Base-by-base conservation (phyloP, 2,797 vertebrate genomes). In the Erethizon dorsatum region DNA sequence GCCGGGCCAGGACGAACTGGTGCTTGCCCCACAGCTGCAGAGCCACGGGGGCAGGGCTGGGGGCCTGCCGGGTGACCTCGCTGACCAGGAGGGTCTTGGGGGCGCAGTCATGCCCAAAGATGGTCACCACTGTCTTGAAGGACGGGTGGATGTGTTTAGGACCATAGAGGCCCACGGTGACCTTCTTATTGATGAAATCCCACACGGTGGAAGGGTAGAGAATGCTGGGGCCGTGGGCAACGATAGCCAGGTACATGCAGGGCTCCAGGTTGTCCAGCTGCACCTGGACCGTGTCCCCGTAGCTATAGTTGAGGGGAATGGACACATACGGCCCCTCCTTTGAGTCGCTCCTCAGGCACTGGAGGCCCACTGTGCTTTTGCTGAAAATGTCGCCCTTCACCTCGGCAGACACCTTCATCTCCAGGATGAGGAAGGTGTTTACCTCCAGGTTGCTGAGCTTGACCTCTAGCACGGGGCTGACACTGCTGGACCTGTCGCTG, bases 21-120 rank as follows among this genome's bases (percentile, higher is more conserved):
- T 99, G 99, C 97, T 99, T 99, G 0, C 99, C 99, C 99, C 99
- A 99, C 26, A 99, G 99, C 98, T 99, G 99, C 5, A 99, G 98
- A 0, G 99, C 99, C 3, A 99, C 99, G 0, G 99, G 99, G 0
- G 99, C 99, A 0, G 98, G 91, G 6, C 98, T 95, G n/a, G 98
- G 98, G 11, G 98, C 98, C 95, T 99, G 99, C 10, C 99, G 98
- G 0, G 99, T 99, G 59, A 99, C 99, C 97, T 99, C 99, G 0
- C 97, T 99, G 37, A 99, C 99, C 95, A 99, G 92, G 41, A 99
- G 98, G 0, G 99, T 99, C 98, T 99, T 99, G 3, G 99, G 99
- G 0, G 99, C 99, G 0, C 99, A 99, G 47, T 99, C 99, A 0
- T 99, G 99, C 13, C 99, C 99, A 0, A 99, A 99, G 96, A 99